A percentile compares a stretch with the other conserved stretches of the same genome.
These are phyloP conservation scores for Furcifer pardalis DNA, from an alignment of 2,797 vertebrate species.

Conservation along the genomic window DNA sequence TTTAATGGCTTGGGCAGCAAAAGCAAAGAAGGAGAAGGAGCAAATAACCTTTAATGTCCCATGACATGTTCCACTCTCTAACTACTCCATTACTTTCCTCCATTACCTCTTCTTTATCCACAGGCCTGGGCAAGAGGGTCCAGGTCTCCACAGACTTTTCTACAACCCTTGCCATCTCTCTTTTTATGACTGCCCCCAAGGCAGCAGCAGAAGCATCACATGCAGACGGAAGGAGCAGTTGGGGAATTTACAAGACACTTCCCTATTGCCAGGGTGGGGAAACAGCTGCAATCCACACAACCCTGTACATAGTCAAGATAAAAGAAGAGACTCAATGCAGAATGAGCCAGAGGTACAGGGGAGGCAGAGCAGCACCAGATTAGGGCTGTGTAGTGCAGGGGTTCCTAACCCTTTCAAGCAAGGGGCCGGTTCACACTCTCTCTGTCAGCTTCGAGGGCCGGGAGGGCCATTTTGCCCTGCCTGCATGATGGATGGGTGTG, in stretches of 20 bases:
- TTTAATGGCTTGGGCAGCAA: slow-evolving; percentile 41
- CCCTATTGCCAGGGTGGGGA: not conserved
- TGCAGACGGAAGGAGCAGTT: not conserved
- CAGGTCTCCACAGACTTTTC: not conserved
- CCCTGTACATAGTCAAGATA: not conserved
- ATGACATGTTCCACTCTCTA: slow-evolving; percentile 35
- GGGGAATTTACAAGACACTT: slow-evolving; percentile 19
- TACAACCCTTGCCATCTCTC: not conserved
- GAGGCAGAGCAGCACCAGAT: no score
- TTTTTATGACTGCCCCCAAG: not conserved
- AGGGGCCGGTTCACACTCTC: no score
- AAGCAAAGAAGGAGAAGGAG: slow-evolving; percentile 36
- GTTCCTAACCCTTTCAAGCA: no score
- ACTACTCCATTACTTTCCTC: slow-evolving; percentile 7
- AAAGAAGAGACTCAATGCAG: no score
- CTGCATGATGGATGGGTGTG: no score
- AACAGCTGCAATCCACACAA: not conserved
- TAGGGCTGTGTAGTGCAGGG: no score
- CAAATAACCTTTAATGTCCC: slow-evolving; percentile 56
- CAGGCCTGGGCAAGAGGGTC: slow-evolving; percentile 18
- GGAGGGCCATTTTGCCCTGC: no score
- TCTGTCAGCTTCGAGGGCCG: no score
- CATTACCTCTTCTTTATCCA: slow-evolving; percentile 26
- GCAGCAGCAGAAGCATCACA: not conserved
- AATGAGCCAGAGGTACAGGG: no score